phyloP scores from a whole-genome alignment of 2,113 vertebrate species.

The Eulacestoma nigropectus region DNA sequence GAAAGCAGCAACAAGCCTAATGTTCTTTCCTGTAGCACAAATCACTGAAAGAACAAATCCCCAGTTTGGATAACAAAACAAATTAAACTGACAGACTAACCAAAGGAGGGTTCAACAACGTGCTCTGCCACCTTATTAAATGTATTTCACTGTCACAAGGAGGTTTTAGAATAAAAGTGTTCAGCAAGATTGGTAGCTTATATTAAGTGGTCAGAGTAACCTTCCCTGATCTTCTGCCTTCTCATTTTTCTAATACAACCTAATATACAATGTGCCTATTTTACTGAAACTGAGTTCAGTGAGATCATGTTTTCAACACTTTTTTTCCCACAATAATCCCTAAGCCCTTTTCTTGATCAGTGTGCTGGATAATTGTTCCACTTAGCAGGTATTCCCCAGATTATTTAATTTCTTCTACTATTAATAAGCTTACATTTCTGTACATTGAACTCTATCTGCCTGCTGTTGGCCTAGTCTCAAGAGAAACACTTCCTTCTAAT shows the following conservation, averaged over 20 bases:
- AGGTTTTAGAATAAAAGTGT: neutral
- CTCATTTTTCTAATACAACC: neutral
- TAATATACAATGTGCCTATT: neutral
- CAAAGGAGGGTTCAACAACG: neutral
- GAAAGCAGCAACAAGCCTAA: neutral
- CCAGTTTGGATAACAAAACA: neutral
- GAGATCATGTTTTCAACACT: neutral
- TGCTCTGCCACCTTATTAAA: neutral
- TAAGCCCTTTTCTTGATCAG: neutral
- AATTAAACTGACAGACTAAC: neutral
- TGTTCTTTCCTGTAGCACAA: neutral
- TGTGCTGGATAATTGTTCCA: constrained; percentile 8
- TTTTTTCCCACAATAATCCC: neutral
- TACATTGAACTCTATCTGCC: neutral
- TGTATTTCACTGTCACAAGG: neutral
- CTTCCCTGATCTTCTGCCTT: neutral
- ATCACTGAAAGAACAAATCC: neutral
- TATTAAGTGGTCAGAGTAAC: neutral
- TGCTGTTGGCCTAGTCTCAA: neutral
- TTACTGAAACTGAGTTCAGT: neutral
- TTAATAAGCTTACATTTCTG: constrained; percentile 18
- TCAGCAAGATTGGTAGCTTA: neutral
- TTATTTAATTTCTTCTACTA: neutral
- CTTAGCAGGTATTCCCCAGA: constrained; percentile 17
- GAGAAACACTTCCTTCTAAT: neutral